These are phyloP conservation scores for Probosciger aterrimus DNA, from an alignment of 2,113 vertebrate species.

Conservation along the genomic window DNA sequence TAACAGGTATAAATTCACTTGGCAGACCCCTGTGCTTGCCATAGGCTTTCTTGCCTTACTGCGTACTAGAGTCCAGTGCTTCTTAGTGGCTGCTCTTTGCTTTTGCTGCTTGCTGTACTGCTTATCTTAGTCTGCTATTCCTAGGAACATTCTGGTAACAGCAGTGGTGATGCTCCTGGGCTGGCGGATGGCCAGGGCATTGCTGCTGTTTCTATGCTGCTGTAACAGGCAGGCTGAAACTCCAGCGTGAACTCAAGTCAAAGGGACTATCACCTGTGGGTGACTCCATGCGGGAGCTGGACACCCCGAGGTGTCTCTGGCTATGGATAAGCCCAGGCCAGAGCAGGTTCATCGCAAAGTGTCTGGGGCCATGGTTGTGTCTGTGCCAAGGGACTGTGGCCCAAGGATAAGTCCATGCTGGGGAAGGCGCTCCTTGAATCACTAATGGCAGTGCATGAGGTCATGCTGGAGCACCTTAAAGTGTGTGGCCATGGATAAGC, in stretches of 20 bases:
- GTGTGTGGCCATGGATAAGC: not conserved
- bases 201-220: not conserved
- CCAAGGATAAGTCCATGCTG: not conserved
- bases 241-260: fast-evolving
- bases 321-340: not conserved
- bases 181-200: not conserved
- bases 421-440: not conserved
- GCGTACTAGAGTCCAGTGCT: not conserved
- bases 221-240: not conserved
- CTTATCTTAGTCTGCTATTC: not conserved
- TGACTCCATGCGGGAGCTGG: not conserved
- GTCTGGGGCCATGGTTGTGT: not conserved
- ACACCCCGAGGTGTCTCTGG: not conserved
- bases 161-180: not conserved
- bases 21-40: not conserved
- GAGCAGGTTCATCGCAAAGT: not conserved
- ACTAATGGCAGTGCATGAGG: not conserved
- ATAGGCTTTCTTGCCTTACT: not conserved
- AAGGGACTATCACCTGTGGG: not conserved
- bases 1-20: not conserved
- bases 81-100: not conserved
- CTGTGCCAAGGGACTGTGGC: not conserved
- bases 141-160: not conserved
- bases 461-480: not conserved
- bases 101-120: not conserved